Evolutionary conservation across 30 jellyfish, hydroid and myxozoan genomes (phyloP).

Genomic region (Rhopilema esculentum): DNA sequence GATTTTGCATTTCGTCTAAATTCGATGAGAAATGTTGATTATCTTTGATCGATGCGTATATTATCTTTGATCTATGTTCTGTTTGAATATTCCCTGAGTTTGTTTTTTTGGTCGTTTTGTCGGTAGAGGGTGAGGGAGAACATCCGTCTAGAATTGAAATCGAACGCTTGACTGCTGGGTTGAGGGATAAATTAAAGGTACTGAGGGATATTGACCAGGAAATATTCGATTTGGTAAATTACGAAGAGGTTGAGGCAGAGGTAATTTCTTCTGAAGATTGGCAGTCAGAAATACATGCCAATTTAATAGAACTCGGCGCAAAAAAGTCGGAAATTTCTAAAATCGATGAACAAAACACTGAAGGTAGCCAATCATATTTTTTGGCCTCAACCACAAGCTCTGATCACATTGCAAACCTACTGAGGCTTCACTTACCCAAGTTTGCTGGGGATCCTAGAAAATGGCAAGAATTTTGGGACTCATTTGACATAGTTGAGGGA

Average conservation of each 20-base stretch:
- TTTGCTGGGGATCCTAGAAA: conserved; percentile 30
- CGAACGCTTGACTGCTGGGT: not conserved
- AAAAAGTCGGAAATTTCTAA: conserved; percentile 3
- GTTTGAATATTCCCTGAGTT: not conserved
- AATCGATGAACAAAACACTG: not conserved
- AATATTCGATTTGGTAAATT: conserved; percentile 14
- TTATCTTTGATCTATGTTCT: not conserved
- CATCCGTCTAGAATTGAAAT: not conserved
- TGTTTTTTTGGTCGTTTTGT: not conserved
- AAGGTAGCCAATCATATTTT: not conserved
- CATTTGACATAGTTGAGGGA: conserved; percentile 13
- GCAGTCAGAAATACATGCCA: conserved; percentile 53
- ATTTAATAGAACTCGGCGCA: conserved; percentile 23
- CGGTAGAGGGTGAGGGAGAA: not conserved
- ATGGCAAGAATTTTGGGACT: conserved; percentile 60
- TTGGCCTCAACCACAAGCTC: not conserved
- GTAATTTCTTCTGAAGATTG: conserved; percentile 34
- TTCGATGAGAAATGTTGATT: too few relatives aligned
- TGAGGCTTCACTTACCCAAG: conserved; percentile 29
- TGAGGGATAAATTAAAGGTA: conserved; percentile 8
- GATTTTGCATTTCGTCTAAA: too few relatives aligned
- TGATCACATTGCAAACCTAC: conserved; percentile 38
- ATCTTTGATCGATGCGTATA: not conserved
- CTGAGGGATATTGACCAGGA: conserved; percentile 31
- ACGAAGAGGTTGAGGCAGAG: conserved; percentile 38